These are phyloP conservation scores for Cyprinodon brontotheroides DNA, from an alignment of 2,113 vertebrate species.

Conservation along the genomic window DNA sequence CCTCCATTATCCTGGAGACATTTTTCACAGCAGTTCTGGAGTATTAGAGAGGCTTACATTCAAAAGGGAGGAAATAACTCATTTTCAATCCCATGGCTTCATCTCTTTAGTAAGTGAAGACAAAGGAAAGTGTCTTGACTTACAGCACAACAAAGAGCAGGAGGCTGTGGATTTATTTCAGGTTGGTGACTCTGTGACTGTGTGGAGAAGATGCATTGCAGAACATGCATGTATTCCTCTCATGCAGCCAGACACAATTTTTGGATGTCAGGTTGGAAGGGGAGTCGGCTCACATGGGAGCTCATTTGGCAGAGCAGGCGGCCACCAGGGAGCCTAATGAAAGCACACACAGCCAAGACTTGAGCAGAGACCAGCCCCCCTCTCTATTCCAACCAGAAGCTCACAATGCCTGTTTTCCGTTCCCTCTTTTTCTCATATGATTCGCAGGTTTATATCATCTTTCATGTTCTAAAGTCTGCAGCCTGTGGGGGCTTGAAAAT, in stretches of 20 bases:
- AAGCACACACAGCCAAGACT: constrained; percentile 60
- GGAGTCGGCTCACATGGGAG: constrained; percentile 64
- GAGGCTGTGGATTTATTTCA: constrained; percentile 18
- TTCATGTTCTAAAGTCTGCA: constrained; percentile 10
- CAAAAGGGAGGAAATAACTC: constrained; percentile 23
- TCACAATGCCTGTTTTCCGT: constrained; percentile 22
- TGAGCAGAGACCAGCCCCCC: constrained; percentile 42
- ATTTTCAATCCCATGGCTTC: constrained; percentile 21
- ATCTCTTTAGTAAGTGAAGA: constrained; percentile 31
- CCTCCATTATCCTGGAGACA: constrained; percentile 37
- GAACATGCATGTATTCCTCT: constrained; percentile 36
- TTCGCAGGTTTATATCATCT: constrained; percentile 32
- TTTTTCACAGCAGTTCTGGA: constrained; percentile 30
- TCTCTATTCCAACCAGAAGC: constrained; percentile 36
- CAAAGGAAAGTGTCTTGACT: constrained; percentile 22
- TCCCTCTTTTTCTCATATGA: constrained; percentile 18
- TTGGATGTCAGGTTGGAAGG: constrained; percentile 51
- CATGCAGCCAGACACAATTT: constrained; percentile 52
- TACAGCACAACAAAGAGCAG: constrained; percentile 25
- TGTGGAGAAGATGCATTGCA: constrained; percentile 34
- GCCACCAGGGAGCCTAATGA: constrained; percentile 71
- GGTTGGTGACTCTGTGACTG: constrained; percentile 20
- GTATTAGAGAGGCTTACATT: constrained; percentile 30
- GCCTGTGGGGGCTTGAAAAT: constrained; percentile 27
- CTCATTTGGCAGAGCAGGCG: constrained; percentile 70